Evolutionary conservation across 2,888 invertebrate genomes (phyloP).

Genomic region (Bimastos eiseni): DNA sequence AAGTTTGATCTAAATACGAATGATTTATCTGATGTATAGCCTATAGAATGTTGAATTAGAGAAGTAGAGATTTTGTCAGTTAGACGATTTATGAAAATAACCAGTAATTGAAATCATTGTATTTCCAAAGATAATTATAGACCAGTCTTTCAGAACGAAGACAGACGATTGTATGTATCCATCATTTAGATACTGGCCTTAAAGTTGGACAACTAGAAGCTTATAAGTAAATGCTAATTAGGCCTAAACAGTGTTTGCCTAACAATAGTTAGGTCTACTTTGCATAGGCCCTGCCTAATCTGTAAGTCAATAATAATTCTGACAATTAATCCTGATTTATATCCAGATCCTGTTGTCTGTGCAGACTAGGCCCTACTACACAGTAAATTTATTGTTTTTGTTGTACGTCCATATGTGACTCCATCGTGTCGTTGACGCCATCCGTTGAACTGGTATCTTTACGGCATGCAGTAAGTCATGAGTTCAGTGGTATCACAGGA

Average conservation of each 20-base stretch:
- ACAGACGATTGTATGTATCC: too few species aligned
- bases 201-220: too few species aligned
- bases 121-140: background rate
- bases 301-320: background rate
- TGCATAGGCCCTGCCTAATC: background rate
- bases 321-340: too few species aligned
- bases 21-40: too few species aligned
- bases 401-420: background rate
- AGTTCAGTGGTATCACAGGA: background rate
- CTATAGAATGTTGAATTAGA: too few species aligned
- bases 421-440: too few species aligned
- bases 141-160: background rate
- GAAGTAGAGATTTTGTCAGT: too few species aligned
- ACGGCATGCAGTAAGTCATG: background rate
- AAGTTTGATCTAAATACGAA: too few species aligned
- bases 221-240: background rate
- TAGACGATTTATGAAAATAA: background rate
- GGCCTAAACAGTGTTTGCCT: background rate
- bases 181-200: too few species aligned
- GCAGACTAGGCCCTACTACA: background rate
- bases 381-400: background rate
- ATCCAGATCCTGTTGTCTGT: background rate
- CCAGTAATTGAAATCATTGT: background rate
- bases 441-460: background rate
- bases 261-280: background rate